phyloP scores from a whole-genome alignment of 2,797 vertebrate species.

The Pantherophis vulpinus region DNA sequence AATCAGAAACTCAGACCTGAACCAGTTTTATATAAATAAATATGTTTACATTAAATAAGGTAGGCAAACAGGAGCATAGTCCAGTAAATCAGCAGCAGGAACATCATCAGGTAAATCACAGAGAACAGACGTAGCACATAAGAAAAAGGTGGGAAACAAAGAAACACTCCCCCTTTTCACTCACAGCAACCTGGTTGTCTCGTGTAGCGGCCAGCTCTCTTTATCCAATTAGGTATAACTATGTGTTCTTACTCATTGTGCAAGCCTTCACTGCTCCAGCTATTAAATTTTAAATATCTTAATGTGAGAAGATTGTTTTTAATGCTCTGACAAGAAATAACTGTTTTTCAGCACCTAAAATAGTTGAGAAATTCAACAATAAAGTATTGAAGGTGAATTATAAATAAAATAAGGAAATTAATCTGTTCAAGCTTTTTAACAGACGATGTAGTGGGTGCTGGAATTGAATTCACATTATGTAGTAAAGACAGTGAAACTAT shows the following conservation, averaged over 20 bases:
- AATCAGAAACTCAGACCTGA: not conserved
- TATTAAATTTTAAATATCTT: too few relatives aligned
- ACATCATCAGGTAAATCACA: too few relatives aligned
- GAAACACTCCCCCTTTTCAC: too few relatives aligned
- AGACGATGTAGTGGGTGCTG: not conserved
- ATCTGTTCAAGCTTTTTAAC: not conserved
- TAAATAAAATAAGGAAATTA: not conserved
- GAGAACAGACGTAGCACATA: too few relatives aligned
- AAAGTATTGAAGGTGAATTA: not conserved
- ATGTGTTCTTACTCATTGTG: too few relatives aligned
- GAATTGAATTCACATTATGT: not conserved
- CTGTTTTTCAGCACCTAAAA: not conserved
- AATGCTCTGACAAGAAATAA: not conserved
- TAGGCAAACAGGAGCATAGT: too few relatives aligned
- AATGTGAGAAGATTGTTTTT: not conserved
- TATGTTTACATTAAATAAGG: not conserved
- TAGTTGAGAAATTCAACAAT: not conserved
- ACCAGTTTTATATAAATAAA: not conserved
- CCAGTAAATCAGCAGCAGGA: too few relatives aligned
- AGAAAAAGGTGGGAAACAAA: too few relatives aligned
- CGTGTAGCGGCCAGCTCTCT: too few relatives aligned
- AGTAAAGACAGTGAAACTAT: not conserved
- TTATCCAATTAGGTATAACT: too few relatives aligned
- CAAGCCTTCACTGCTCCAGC: too few relatives aligned
- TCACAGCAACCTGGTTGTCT: too few relatives aligned